Conservation (phyloP, 2,797 vertebrate species). For the Sylvia borin region DNA sequence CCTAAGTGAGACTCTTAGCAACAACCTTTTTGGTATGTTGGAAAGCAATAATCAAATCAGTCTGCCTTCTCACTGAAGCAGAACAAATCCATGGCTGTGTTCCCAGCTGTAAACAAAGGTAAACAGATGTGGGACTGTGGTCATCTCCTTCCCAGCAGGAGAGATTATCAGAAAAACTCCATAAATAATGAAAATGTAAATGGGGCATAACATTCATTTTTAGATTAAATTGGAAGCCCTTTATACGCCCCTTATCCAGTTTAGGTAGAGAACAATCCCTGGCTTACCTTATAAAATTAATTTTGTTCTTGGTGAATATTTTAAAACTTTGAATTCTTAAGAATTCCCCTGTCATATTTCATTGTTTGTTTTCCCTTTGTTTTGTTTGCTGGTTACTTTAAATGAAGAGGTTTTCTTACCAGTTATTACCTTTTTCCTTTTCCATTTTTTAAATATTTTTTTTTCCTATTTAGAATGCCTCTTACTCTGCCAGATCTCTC, state of each 20-base stretch:
- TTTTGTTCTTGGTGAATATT: neutral
- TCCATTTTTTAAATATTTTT: neutral
- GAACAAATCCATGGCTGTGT: constrained; percentile 61
- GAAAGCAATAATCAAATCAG: constrained; percentile 44
- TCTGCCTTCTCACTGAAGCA: neutral
- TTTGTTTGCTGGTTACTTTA: neutral
- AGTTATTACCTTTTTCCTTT: neutral
- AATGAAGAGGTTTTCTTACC: neutral
- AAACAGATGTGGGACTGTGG: constrained; percentile 38
- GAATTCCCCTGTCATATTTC: neutral
- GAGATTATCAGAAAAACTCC: constrained; percentile 29
- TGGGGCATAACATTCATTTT: constrained; percentile 36
- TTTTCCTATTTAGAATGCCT: neutral
- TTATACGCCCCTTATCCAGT: neutral
- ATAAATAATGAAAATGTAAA: constrained; percentile 56
- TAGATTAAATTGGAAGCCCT: neutral
- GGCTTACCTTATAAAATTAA: neutral
- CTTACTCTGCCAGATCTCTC: neutral
- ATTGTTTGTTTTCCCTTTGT: neutral
- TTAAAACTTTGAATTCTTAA: neutral
- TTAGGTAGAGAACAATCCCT: neutral
- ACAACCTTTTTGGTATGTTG: neutral
- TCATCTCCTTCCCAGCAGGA: constrained; percentile 39
- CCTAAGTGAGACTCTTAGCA: neutral
- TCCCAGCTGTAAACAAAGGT: constrained; percentile 64